These are phyloP conservation scores for Cheilosia pagana DNA, from an alignment of 2,888 invertebrate genomes.

Conservation along the genomic window DNA sequence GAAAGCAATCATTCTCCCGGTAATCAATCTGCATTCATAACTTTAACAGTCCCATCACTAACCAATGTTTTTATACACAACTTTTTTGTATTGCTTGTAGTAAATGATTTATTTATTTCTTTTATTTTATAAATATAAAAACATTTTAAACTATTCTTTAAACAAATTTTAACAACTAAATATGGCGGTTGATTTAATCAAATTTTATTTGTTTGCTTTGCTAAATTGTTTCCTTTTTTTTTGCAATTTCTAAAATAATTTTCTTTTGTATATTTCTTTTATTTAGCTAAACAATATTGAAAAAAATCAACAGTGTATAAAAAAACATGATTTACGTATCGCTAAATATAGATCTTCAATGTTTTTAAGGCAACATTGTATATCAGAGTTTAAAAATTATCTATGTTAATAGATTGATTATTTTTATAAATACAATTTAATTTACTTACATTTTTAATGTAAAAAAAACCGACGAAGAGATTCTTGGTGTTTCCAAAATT, in stretches of 20 bases:
- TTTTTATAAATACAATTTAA: conserved; percentile 51
- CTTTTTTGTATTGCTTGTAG: conserved; percentile 19
- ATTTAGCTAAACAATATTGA: conserved; percentile 41
- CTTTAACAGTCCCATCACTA: background rate
- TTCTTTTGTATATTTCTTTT: conserved; percentile 3
- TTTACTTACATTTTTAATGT: conserved; percentile 71
- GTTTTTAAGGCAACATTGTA: conserved; percentile 52
- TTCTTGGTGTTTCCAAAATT: conserved; percentile 58
- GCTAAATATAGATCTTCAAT: conserved; percentile 46
- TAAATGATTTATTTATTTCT: conserved; percentile 2
- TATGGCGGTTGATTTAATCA: conserved; percentile 78
- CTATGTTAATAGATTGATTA: conserved; percentile 36
- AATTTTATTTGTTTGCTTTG: conserved; percentile 51
- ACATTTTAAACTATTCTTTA: conserved; percentile 49
- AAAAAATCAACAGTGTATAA: conserved; percentile 59
- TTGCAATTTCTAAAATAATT: conserved; percentile 40
- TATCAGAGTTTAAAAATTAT: conserved; percentile 57
- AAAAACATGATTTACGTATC: conserved; percentile 41
- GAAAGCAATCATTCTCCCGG: background rate
- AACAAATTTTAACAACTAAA: conserved; percentile 76
- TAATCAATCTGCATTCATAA: background rate
- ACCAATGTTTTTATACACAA: conserved; percentile 29
- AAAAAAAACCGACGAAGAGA: conserved; percentile 44
- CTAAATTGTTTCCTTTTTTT: conserved; percentile 26
- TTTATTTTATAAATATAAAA: conserved; percentile 54